Base-by-base conservation (phyloP, 1,140 invertebrate species). In the Bombus huntii region DNA sequence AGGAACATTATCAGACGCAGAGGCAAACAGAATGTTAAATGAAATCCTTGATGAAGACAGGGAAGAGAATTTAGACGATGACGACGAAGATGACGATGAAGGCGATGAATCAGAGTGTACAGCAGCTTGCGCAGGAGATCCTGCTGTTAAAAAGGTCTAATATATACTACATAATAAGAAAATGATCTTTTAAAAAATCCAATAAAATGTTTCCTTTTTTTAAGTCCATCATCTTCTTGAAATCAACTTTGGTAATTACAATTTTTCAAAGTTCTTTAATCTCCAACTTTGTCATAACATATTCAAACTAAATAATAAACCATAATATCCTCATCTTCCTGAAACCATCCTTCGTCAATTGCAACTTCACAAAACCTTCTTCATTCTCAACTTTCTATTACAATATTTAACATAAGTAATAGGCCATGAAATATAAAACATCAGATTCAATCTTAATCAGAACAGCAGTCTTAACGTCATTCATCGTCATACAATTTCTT, bases 21-120 rank as follows among this genome's bases (percentile, higher is more conserved):
- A 91, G 34, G 76, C 84, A 39, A 87, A 89, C 18, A 25, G 57
- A n/a, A 57, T 86, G 37, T 34, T 92, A 44, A 73, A 88, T 5
- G 59, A 86, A 31, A 88, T 92, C 22, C 77, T 92, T 2, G 47
- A 79, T 4, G 89, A 91, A 44, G 86, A 92, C 28, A 9, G 42
- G 39, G 15, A 37, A 13, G 78, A 91, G 2, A 62, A 82, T 47
- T 10, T 44, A 6, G 22, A 9, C 12, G 70, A 37, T 2, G 37
- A 79, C 31, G 37, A 22, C 22, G 12, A 59, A 3, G 25, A 6
- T 12, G 68, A 44, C 1, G 25, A 31, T 31, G 65, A 66, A 66
- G n/a, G 4, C 28, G 44, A 81, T 37, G 37, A 18, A 28, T 37
- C 31, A 31, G 42, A 66, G 22, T 34, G 18, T 62, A 84, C 81